phyloP scores from a whole-genome alignment of 2,797 vertebrate species.

The Macropodus opercularis region DNA sequence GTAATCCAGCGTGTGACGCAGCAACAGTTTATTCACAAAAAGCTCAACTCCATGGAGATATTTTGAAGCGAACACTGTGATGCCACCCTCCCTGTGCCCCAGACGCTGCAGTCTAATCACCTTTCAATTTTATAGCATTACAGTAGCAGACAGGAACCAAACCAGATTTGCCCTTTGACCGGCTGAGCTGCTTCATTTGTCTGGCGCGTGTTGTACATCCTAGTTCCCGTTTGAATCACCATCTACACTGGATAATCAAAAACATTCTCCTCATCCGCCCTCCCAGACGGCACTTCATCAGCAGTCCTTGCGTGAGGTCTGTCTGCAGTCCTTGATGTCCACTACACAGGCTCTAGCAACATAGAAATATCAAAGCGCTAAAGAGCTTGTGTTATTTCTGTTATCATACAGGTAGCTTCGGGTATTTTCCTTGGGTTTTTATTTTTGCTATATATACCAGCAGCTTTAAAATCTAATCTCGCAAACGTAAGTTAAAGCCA shows the following conservation, averaged over 20 bases:
- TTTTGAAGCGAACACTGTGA: conserved; percentile 34
- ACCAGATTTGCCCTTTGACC: conserved; percentile 69
- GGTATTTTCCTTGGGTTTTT: conserved; percentile 28
- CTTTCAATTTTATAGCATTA: conserved; percentile 67
- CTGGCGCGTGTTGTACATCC: conserved; percentile 43
- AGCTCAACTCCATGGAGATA: conserved; percentile 14
- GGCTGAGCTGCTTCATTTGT: conserved; percentile 57
- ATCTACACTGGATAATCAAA: conserved; percentile 71
- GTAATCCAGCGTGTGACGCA: conserved; percentile 11
- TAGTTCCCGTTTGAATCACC: conserved; percentile 66
- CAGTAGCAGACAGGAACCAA: conserved; percentile 64
- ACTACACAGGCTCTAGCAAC: conserved; percentile 43
- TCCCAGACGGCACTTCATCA: conserved; percentile 67
- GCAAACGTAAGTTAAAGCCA: conserved; percentile 22
- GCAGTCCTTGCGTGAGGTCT: conserved; percentile 47
- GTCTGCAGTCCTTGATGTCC: conserved; percentile 62
- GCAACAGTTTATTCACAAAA: conserved; percentile 30
- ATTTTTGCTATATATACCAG: conserved; percentile 19
- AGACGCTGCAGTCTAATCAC: conserved; percentile 62
- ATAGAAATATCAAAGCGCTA: conserved; percentile 42
- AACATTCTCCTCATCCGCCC: conserved; percentile 60
- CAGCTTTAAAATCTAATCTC: conserved; percentile 44
- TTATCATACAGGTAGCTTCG: conserved; percentile 15
- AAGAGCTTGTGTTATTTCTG: conserved; percentile 36
- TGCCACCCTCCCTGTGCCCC: conserved; percentile 52